Evolutionary conservation across 2,797 vertebrate species (phyloP), one percentile per base, ranked within the genome.

Genomic region (Spheniscus humboldti): DNA sequence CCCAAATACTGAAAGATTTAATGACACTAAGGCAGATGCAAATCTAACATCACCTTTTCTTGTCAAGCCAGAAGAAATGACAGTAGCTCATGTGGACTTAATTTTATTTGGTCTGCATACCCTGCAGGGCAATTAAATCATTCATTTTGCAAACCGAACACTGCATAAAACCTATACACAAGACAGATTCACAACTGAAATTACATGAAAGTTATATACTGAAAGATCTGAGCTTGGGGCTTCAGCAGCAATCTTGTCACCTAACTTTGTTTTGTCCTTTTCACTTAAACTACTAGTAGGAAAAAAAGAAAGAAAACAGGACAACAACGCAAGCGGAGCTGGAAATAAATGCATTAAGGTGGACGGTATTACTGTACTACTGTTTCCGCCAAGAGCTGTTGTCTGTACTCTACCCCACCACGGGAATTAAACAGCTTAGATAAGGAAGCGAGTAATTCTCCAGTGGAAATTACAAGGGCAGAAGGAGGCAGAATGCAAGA

Each of bases 41-140:
- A 86, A 95, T 80, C 62, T 60, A 95, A 86, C 75, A 90, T 76
- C 69, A 71, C 72, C 69, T 95, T 92, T 91, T 79, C 59, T 95
- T 77, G 52, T 82, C 81, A 93, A 59, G 78, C 75, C 86, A 82
- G 71, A 92, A 84, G 81, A 91, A 63, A 91, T 80, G 92, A 91
- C 82, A 92, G 72, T 53, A 94, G 75, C 45, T 94, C 84, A 90
- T 3, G 1, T 66, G 79, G 68, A 75, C 48, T 88, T 94, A 43
- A 90, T 90, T 92, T 81, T 91, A 80, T 80, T 90, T 88, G 76
- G 62, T 66, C 84, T 94, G 37, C 76, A 78, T 43, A 64, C 60
- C 56, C 91, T 66, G 64, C 39, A 91, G 89, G 72, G 56, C 92
- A 96, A 94, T 92, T 60, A 91, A 86, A 90, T 90, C 55, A 80